Evolutionary conservation across 2,888 invertebrate genomes (phyloP), one percentile per base, ranked within the genome.

Genomic region (Spialia ferax): DNA sequence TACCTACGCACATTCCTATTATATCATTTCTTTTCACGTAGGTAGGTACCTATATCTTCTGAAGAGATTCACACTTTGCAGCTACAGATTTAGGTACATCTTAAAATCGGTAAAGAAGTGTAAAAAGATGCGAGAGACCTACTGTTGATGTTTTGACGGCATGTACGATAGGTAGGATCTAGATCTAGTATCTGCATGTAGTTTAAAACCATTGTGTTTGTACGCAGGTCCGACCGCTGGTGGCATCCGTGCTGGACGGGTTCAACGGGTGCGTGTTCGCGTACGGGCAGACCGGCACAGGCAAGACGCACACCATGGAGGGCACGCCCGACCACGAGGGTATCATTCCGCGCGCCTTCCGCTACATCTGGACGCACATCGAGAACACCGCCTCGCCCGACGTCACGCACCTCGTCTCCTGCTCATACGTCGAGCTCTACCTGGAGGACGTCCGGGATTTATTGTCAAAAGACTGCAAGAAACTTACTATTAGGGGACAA

Each of bases 231-330:
- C 96, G 98, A 57, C 98, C 99, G 0, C 91, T 99, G 78, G 98
- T 99, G 22, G 96, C 98, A 73, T 98, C 98, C 0, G 99, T 99
- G 5, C 95, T 99, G 71, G 97, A 98, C 83, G 99, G 99, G 1
- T 99, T 99, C 91, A 99, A 99, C 91, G 99, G 99, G 13, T 99
- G 99, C 77, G 99, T 99, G 75, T 99, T 99, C 94, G 99, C 99
- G 0, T 99, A 99, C 88, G 99, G 99, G 0, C 99, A 99, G 93
- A 99, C 99, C 0, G 99, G 99, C 71, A 99, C 99, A 0, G 99
- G 99, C 62, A 96, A 96, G 87, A 96, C 96, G 10, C 96, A 95
- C 87, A 96, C 96, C 11, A 96, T 96, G 96, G 96, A 96, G 94
- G 97, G 97, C 70, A 89, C 95, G 18, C 91, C 95, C 64, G 94